A percentile compares a stretch with the other conserved stretches of the same genome.
Evolutionary conservation across 92 coral and sea anemone species (phyloP).

Genomic region (Metridium senile): DNA sequence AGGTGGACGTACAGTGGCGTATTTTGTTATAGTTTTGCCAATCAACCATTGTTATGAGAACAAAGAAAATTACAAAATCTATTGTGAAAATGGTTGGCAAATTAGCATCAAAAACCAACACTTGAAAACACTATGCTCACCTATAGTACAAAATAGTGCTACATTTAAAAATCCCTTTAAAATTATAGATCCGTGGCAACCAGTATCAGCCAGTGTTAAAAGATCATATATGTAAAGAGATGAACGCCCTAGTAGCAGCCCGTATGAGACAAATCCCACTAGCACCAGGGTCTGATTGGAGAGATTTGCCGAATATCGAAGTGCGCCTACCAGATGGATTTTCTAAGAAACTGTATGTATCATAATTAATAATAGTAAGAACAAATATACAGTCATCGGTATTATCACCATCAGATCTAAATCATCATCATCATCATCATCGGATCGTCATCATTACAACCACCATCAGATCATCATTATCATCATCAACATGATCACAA

Average conservation of each 20-base stretch:
- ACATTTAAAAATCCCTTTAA: no score
- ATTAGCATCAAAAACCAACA: no score
- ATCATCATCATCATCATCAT: not conserved
- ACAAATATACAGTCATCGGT: not conserved
- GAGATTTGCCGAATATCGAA: conserved; percentile 85
- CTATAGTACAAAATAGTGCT: no score
- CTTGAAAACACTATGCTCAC: no score
- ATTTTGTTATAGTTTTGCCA: no score
- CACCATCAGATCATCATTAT: not conserved
- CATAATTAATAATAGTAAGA: no score
- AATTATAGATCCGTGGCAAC: conserved; percentile 95
- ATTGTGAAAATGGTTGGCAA: no score
- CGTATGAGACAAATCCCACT: conserved; percentile 94
- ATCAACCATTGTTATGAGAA: no score
- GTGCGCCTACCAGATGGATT: conserved; percentile 82
- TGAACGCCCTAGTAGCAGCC: conserved; percentile 89
- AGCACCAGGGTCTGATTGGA: conserved; percentile 98
- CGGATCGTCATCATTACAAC: not conserved
- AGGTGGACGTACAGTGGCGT: no score
- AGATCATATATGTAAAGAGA: conserved; percentile 97
- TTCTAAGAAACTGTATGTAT: conserved; percentile 74
- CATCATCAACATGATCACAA: not conserved
- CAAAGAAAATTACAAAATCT: no score
- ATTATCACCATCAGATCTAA: not conserved
- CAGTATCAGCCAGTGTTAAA: conserved; percentile 85